Conservation (phyloP, 2,797 vertebrate species). For the Falco concolor region DNA sequence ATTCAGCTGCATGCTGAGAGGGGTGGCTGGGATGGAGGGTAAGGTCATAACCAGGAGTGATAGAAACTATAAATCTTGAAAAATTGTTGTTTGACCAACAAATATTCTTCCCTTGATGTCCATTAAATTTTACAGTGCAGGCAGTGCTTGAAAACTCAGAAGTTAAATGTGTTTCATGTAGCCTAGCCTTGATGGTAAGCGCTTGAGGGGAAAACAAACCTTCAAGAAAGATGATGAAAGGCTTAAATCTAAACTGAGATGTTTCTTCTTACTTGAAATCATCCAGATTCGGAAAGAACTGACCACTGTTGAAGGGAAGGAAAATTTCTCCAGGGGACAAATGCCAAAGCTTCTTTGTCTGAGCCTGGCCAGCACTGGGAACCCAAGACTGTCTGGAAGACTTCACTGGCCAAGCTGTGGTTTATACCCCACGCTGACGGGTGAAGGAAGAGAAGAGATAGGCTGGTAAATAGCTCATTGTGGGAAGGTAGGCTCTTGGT, state of each 20-base stretch:
- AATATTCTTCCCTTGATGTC: conserved; percentile 53
- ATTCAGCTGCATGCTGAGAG: conserved; percentile 59
- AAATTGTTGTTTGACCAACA: conserved; percentile 50
- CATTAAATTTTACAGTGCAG: conserved; percentile 49
- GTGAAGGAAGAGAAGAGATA: neutral
- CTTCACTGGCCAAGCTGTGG: neutral
- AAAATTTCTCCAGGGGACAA: neutral
- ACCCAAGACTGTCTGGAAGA: neutral
- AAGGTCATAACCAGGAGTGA: conserved; percentile 42
- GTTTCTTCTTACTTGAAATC: neutral
- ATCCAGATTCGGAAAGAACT: neutral
- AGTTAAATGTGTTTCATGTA: neutral
- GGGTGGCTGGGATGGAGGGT: neutral
- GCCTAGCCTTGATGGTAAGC: neutral
- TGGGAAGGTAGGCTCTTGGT: neutral
- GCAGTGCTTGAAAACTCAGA: conserved; percentile 23
- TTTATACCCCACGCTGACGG: neutral
- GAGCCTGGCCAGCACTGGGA: neutral
- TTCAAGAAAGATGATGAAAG: neutral
- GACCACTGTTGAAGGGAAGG: neutral
- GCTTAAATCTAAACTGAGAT: neutral
- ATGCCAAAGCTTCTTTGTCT: neutral
- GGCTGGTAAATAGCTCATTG: neutral
- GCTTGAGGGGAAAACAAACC: neutral
- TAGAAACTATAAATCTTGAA: conserved; percentile 60